These are phyloP conservation scores for Archilochus colubris DNA, from an alignment of 2,113 vertebrate genomes.

Conservation along the genomic window DNA sequence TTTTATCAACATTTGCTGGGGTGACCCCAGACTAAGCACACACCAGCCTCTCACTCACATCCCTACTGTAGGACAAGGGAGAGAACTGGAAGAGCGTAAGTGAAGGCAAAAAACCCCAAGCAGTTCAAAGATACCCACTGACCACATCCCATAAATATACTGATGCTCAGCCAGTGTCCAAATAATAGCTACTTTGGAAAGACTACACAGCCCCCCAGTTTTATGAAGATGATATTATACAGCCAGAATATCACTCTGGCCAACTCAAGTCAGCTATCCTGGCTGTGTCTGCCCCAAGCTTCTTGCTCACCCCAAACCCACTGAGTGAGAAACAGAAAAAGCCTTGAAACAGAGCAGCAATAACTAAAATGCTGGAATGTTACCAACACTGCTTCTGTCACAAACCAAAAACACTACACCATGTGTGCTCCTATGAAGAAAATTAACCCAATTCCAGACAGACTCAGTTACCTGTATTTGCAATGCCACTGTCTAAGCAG, in stretches of 20 bases:
- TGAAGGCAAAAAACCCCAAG: not conserved
- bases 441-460: not conserved
- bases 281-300: not conserved
- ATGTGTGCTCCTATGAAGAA: not conserved
- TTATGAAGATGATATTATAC: not conserved
- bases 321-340: not conserved
- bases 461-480: not conserved
- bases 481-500: not conserved
- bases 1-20: not conserved
- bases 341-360: not conserved
- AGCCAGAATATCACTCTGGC: not conserved
- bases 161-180: not conserved
- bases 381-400: not conserved
- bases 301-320: not conserved
- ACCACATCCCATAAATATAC: not conserved
- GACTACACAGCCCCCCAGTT: not conserved
- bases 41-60: fast-evolving
- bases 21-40: not conserved
- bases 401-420: not conserved
- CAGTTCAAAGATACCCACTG: not conserved
- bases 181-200: not conserved
- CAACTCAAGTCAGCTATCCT: not conserved
- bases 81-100: fast-evolving
- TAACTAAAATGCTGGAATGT: fast-evolving
- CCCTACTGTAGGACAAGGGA: not conserved